phyloP scores from a whole-genome alignment of 2,113 vertebrate genomes.

The Axis porcinus region DNA sequence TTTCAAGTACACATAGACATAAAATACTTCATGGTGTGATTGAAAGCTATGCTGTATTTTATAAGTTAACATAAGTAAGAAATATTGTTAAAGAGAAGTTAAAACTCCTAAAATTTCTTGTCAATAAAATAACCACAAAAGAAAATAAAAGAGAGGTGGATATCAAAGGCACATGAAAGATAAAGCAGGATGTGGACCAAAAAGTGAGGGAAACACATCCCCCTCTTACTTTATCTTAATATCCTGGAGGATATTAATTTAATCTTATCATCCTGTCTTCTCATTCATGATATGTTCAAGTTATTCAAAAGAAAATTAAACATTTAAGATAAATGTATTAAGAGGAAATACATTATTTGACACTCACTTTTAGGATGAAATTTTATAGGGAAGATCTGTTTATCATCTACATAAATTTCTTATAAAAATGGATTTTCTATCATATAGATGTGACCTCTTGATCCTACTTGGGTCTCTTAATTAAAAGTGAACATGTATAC shows the following conservation, averaged over 20 bases:
- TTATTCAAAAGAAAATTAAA: background rate
- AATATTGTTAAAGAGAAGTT: background rate
- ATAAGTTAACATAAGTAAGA: background rate
- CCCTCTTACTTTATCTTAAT: background rate
- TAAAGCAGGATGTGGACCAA: background rate
- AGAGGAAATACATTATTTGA: background rate
- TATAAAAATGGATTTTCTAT: background rate
- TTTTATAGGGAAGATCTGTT: background rate
- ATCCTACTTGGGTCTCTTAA: background rate
- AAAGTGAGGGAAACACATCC: background rate
- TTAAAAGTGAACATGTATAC: background rate
- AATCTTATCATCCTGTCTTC: background rate
- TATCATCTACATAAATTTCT: background rate
- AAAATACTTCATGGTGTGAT: conserved; percentile 10
- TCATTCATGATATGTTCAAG: background rate
- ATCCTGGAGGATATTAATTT: background rate
- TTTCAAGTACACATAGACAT: conserved; percentile 34
- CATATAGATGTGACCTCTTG: background rate
- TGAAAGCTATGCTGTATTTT: conserved; percentile 19
- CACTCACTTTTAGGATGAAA: background rate
- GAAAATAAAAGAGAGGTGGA: background rate
- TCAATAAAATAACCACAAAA: background rate
- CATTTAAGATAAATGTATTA: background rate
- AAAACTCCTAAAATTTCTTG: background rate
- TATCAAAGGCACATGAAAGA: background rate